A percentile compares a stretch with the other conserved stretches of the same genome.
These are phyloP conservation scores for Salticus scenicus DNA, from an alignment of 2,888 invertebrate genomes.

Conservation along the genomic window DNA sequence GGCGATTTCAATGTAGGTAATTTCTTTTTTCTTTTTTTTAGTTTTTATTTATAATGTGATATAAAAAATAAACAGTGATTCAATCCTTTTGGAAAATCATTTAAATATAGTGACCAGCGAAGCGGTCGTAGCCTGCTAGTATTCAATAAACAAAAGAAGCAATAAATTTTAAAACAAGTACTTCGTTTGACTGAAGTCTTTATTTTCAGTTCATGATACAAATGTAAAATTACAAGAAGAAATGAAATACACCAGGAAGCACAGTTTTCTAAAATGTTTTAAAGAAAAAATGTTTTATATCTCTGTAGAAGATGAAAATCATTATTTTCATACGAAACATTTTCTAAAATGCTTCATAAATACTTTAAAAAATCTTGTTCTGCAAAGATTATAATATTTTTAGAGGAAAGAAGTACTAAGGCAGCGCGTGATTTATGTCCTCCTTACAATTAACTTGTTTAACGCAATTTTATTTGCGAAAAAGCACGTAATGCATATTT, in stretches of 20 bases:
- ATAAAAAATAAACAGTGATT: too few relatives aligned
- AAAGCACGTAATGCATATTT: background rate
- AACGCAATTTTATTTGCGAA: background rate
- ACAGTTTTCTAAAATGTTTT: slow-evolving; percentile 15
- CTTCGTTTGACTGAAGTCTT: background rate
- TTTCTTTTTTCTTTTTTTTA: too few relatives aligned
- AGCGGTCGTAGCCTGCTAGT: too few relatives aligned
- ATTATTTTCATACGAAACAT: slow-evolving; percentile 8
- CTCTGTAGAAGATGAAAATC: background rate
- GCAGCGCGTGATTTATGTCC: slow-evolving; percentile 13
- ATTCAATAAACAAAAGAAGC: too few relatives aligned
- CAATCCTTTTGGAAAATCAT: too few relatives aligned
- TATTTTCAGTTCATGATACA: slow-evolving; percentile 4
- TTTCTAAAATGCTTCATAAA: slow-evolving; percentile 10
- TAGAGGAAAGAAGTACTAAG: slow-evolving; percentile 12
- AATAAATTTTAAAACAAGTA: too few relatives aligned
- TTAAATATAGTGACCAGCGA: too few relatives aligned
- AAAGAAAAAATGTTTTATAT: background rate
- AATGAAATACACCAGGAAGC: slow-evolving; percentile 3
- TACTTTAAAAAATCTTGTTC: background rate
- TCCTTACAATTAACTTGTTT: background rate
- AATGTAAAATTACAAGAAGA: slow-evolving; percentile 11
- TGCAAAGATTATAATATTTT: slow-evolving; percentile 5
- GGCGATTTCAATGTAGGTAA: too few relatives aligned
- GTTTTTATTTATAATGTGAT: too few relatives aligned